Base-by-base conservation (phyloP, 2,113 vertebrate genomes). In the Toxostoma redivivum region DNA sequence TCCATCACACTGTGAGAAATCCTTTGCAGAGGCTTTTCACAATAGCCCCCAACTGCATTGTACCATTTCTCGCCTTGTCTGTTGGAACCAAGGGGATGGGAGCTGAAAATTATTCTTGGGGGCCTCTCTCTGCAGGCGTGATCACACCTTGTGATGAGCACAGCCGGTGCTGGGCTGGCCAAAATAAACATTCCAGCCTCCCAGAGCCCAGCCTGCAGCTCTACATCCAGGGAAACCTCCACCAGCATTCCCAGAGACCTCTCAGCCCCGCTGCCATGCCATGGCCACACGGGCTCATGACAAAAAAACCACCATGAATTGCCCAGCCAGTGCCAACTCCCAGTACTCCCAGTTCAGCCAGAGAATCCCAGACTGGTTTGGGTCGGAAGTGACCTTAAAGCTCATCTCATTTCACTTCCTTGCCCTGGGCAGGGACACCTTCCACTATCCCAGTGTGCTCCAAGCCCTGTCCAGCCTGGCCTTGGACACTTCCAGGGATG, bases 141-240 rank as follows among this genome's bases (percentile, higher is more conserved):
- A 95, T 93, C 73, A 51, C 96, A 95, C 94, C 95, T 97, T 87
- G 12, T 80, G 95, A 97, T 94, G 93, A 96, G 85, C 71, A 50
- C 40, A 42, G 92, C 4, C 0, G 2, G 69, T 5, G 13, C 51
- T 4, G 3, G 56, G 44, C 78, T 73, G 37, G 40, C 79, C 10
- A 27, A 28, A 76, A 89, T 20, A 77, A 92, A 87, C 2, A 13
- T 51, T 66, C 12, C 79, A 47, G 30, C 38, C 60, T 45, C 57
- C 30, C 20, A 33, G 60, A 21, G 57, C 2, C 24, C 51, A 81
- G 33, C 53, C 54, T 69, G 31, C 22, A 3, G 56, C 81, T 51
- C 7, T 11, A 2, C 7, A 25, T 4, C 47, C 72, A 61, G 22
- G 3, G 47, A 60, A 70, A 27, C 11, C 73, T 56, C 24, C 28